Evolutionary conservation across 2,113 vertebrate species (phyloP).

Genomic region (Peromyscus leucopus): DNA sequence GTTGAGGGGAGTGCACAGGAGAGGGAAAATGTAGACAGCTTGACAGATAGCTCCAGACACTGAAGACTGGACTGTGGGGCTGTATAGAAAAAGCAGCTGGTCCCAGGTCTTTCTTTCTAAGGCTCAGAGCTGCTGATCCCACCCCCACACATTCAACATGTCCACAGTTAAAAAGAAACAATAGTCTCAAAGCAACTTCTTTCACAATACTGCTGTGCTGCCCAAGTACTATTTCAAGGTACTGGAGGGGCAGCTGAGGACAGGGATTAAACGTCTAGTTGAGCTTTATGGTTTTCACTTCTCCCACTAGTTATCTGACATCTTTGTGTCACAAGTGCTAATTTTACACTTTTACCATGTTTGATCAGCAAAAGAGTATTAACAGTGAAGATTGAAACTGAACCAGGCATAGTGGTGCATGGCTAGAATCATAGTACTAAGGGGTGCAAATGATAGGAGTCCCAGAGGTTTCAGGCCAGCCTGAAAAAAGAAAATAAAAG

Average conservation of each 20-base stretch:
- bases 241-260: too few relatives aligned
- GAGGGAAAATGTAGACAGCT: background rate
- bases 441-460: background rate
- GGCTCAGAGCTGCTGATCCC: background rate
- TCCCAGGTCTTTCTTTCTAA: background rate
- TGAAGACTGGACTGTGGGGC: background rate
- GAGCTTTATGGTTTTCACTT: background rate
- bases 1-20: background rate
- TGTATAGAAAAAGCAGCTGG: background rate
- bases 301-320: background rate
- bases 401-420: background rate
- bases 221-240: fast-evolving
- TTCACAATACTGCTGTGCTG: background rate
- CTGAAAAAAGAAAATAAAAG: background rate
- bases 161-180: background rate
- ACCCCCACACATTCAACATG: background rate
- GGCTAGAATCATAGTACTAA: too few relatives aligned
- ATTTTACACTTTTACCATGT: background rate
- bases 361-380: background rate
- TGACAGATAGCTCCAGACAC: background rate
- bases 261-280: background rate
- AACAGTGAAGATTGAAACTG: background rate
- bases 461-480: background rate
- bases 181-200: background rate
- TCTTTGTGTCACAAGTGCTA: background rate